A percentile compares a stretch with the other conserved stretches of the same genome.
Evolutionary conservation across 2,888 invertebrate species (phyloP).

Genomic region (Chrysina gloriosa): DNA sequence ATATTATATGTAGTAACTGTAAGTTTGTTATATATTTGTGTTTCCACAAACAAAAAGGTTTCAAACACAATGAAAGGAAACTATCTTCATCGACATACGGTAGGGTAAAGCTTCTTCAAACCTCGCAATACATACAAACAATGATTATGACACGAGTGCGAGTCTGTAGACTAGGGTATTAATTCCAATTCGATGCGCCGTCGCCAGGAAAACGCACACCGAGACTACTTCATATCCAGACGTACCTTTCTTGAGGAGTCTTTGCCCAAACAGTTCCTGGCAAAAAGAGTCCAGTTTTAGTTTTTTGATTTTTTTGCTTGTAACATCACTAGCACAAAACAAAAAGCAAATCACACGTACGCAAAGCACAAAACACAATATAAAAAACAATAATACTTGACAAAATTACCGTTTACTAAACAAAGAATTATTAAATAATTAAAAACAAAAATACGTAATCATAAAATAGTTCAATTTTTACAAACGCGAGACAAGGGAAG

Average conservation of each 20-base stretch:
- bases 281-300: constrained; percentile 35
- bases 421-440: too few species aligned
- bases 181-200: constrained; percentile 6
- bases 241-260: constrained; percentile 32
- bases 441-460: too few species aligned
- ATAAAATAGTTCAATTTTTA: too few species aligned
- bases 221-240: constrained; percentile 19
- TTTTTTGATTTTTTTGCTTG: constrained; percentile 9
- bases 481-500: too few species aligned
- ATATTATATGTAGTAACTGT: not conserved
- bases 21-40: not conserved
- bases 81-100: constrained; percentile 12
- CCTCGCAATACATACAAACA: constrained; percentile 17
- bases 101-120: constrained; percentile 22
- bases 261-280: constrained; percentile 35
- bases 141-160: constrained; percentile 4
- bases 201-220: not conserved
- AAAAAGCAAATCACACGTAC: constrained; percentile 26
- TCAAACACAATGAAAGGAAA: not conserved
- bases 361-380: constrained; percentile 26
- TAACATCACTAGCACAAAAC: constrained; percentile 25
- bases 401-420: too few species aligned
- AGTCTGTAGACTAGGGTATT: constrained; percentile 6
- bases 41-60: not conserved
- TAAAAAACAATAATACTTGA: too few species aligned